phyloP scores from a whole-genome alignment of 2,113 vertebrate species.

The Strigops habroptila region DNA sequence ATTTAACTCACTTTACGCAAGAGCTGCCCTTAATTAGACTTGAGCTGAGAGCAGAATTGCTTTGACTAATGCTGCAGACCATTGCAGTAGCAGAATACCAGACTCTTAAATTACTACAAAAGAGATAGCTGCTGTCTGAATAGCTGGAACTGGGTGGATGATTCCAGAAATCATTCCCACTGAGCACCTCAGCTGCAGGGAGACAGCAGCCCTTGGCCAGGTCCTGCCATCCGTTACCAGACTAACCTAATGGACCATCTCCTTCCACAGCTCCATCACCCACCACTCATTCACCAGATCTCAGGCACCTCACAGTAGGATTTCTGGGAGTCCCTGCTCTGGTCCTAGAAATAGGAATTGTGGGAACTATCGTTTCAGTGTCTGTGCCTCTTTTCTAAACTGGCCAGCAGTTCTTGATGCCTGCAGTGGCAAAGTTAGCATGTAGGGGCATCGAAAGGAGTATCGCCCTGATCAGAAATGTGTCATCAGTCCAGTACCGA shows the following conservation, averaged over 20 bases:
- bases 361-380: accelerated
- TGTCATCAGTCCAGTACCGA: neutral
- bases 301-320: neutral
- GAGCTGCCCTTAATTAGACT: constrained; percentile 39
- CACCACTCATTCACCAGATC: neutral
- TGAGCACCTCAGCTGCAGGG: neutral
- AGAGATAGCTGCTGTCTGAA: neutral
- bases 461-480: neutral
- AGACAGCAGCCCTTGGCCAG: neutral
- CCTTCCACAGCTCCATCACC: neutral
- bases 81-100: neutral
- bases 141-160: neutral
- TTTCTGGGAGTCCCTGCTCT: neutral
- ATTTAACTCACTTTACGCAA: constrained; percentile 40
- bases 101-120: neutral
- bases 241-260: neutral
- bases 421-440: neutral
- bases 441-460: neutral
- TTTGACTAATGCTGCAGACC: neutral
- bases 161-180: neutral
- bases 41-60: constrained; percentile 25
- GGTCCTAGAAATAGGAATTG: neutral
- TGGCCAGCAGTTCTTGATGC: neutral
- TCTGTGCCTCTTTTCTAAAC: neutral
- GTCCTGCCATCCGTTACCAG: accelerated